A percentile compares a stretch with the other conserved stretches of the same genome.
Conservation (phyloP, 2,113 vertebrate species). For the Centrocercus urophasianus region DNA sequence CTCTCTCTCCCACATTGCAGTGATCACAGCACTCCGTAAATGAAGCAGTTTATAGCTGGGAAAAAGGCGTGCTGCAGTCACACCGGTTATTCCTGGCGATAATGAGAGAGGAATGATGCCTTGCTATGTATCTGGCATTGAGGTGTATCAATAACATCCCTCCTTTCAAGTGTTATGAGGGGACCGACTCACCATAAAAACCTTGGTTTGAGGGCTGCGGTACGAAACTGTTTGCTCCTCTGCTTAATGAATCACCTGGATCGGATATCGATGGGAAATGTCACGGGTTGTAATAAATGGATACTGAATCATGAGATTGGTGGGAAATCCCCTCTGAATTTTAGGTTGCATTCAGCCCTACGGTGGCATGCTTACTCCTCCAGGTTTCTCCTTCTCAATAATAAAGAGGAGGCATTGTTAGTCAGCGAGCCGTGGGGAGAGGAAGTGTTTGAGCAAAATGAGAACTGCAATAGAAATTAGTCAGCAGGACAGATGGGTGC, state of each 20-base stretch:
- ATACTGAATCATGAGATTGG: background rate
- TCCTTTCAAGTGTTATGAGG: background rate
- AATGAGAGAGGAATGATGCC: background rate
- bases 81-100: background rate
- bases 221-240: background rate
- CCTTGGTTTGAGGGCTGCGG: background rate
- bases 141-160: background rate
- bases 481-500: background rate
- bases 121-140: background rate
- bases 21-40: background rate
- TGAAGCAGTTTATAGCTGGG: background rate
- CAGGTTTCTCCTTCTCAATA: background rate
- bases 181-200: background rate
- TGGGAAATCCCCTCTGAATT: conserved; percentile 38
- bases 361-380: background rate
- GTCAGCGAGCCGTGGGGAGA: background rate
- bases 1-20: background rate
- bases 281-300: fast-evolving
- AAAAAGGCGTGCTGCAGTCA: background rate
- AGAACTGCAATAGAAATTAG: background rate
- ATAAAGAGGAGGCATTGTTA: background rate
- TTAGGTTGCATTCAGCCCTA: background rate
- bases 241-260: background rate
- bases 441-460: background rate
- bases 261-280: background rate